phyloP scores from a whole-genome alignment of 2,888 invertebrate genomes.

The Ectemnius lituratus region DNA sequence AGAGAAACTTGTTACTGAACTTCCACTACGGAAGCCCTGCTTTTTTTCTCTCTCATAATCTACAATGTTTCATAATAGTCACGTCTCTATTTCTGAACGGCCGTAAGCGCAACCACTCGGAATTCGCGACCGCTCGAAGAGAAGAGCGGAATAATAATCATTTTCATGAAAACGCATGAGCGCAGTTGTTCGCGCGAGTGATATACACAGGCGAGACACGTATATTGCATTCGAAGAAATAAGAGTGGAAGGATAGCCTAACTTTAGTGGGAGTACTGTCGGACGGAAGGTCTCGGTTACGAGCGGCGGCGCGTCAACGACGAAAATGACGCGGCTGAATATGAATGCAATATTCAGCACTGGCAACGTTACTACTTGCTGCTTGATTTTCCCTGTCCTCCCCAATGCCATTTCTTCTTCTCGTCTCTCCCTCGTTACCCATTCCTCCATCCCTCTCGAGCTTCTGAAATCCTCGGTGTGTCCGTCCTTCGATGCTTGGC shows the following conservation, averaged over 20 bases:
- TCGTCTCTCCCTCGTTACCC: neutral
- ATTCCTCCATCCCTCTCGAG: neutral
- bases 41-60: too few species aligned
- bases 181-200: slow-evolving; percentile 12
- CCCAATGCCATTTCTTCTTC: slow-evolving; percentile 28
- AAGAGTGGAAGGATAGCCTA: slow-evolving; percentile 32
- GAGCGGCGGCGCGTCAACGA: slow-evolving; percentile 38
- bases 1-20: too few species aligned
- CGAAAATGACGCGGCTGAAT: slow-evolving; percentile 37
- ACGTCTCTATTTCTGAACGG: too few species aligned
- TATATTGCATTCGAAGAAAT: slow-evolving; percentile 36
- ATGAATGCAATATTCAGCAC: slow-evolving; percentile 60
- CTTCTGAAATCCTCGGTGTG: neutral
- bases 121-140: too few species aligned
- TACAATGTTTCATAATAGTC: too few species aligned
- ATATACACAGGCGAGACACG: slow-evolving; percentile 17
- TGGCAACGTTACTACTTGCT: slow-evolving; percentile 54
- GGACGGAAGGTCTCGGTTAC: slow-evolving; percentile 4
- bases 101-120: too few species aligned
- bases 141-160: too few species aligned
- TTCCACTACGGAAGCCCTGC: too few species aligned
- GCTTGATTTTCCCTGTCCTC: slow-evolving; percentile 58
- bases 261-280: slow-evolving; percentile 38
- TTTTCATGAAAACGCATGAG: slow-evolving; percentile 38
- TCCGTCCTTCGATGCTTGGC: neutral